Conservation (phyloP, 92 coral and sea anemone genomes). For the Phymanthus crucifer region DNA sequence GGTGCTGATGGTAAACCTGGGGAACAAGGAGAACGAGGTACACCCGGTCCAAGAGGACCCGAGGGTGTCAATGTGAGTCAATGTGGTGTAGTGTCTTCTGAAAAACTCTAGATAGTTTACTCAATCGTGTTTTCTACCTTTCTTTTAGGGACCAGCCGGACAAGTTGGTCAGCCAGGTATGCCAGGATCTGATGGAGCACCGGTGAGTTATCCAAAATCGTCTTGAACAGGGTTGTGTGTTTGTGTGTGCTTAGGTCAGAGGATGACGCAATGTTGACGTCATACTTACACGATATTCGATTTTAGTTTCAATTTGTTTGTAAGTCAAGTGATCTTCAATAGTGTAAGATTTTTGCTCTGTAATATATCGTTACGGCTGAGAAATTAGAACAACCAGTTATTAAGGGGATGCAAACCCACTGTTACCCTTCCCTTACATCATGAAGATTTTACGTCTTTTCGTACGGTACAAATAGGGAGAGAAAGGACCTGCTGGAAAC, state of each 20-base stretch:
- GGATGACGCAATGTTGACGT: no score
- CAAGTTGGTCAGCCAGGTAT: constrained; percentile 68
- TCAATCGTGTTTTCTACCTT: neutral
- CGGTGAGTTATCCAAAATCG: constrained; percentile 57
- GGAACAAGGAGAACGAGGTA: constrained; percentile 62
- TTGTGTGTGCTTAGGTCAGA: no score
- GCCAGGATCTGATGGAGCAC: constrained; percentile 73
- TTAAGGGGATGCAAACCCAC: no score
- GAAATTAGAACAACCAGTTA: no score
- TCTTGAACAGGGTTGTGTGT: no score
- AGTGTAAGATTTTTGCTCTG: no score
- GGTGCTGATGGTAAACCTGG: constrained; percentile 66
- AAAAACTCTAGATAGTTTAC: neutral
- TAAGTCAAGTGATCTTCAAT: no score
- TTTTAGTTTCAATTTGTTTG: no score
- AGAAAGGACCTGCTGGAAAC: constrained; percentile 63
- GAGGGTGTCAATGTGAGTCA: constrained; percentile 32
- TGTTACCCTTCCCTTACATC: no score
- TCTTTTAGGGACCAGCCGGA: constrained; percentile 73
- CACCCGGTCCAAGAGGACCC: constrained; percentile 39
- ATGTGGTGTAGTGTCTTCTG: neutral
- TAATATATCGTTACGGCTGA: no score
- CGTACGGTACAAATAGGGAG: constrained; percentile 41
- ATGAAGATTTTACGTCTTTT: neutral
- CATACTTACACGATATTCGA: no score